phyloP scores from a whole-genome alignment of 2,113 vertebrate genomes.

The Sus scrofa region DNA sequence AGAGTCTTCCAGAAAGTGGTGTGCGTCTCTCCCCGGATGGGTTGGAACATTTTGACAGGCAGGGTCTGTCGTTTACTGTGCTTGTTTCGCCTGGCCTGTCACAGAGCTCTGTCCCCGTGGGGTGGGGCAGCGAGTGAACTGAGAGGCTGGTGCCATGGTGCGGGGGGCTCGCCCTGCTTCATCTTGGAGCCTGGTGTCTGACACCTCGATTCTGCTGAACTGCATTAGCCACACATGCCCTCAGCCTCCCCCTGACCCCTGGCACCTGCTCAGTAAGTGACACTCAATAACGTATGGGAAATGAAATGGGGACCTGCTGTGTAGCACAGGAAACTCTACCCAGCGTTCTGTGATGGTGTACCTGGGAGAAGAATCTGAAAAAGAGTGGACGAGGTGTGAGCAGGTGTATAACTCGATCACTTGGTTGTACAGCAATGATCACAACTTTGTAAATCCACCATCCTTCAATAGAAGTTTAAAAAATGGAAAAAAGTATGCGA shows the following conservation, averaged over 20 bases:
- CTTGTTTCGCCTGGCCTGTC: too few species aligned
- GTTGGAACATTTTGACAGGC: fast-evolving
- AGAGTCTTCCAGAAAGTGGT: fast-evolving
- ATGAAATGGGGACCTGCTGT: too few species aligned
- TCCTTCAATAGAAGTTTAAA: too few species aligned
- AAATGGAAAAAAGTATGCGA: too few species aligned
- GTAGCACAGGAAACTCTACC: too few species aligned
- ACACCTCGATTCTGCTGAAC: neutral
- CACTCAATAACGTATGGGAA: fast-evolving
- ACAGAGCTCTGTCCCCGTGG: neutral
- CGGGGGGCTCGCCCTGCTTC: fast-evolving
- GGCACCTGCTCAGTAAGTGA: neutral
- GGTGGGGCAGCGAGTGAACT: neutral
- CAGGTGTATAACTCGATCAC: too few species aligned
- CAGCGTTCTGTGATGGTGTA: too few species aligned
- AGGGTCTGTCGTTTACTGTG: fast-evolving
- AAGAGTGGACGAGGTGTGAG: too few species aligned
- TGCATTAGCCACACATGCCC: fast-evolving
- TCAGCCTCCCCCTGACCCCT: neutral
- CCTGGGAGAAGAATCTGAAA: too few species aligned
- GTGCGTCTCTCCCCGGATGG: neutral
- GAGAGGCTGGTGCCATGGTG: neutral
- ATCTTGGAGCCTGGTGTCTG: neutral
- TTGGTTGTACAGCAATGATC: too few species aligned
- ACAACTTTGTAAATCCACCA: too few species aligned